Evolutionary conservation across 2,797 vertebrate species (phyloP).

Genomic region (Lophius americanus): DNA sequence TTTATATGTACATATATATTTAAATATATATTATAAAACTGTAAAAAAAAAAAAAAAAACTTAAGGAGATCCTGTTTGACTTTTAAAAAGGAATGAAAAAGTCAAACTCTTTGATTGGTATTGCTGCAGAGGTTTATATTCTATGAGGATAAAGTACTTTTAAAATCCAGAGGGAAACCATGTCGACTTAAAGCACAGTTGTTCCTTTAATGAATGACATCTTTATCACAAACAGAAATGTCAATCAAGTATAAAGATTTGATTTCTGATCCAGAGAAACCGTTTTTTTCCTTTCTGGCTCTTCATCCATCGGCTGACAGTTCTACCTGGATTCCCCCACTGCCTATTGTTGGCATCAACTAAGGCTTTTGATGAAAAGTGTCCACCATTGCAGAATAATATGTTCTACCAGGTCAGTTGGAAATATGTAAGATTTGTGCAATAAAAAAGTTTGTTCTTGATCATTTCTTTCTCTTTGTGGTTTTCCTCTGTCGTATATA

Average conservation of each 20-base stretch:
- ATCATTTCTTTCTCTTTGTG: constrained; percentile 17
- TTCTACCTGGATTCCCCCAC: constrained; percentile 60
- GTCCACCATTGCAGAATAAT: constrained; percentile 73
- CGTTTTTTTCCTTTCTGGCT: constrained; percentile 60
- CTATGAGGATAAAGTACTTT: constrained; percentile 78
- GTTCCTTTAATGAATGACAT: constrained; percentile 31
- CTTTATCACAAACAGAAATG: constrained; percentile 52
- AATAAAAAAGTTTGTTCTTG: constrained; percentile 78
- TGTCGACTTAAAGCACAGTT: constrained; percentile 31
- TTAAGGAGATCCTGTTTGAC: constrained; percentile 75
- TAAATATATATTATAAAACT: constrained; percentile 83
- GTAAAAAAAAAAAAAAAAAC: constrained; percentile 70
- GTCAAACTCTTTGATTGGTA: constrained; percentile 77
- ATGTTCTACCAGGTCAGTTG: constrained; percentile 77
- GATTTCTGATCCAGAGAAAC: constrained; percentile 48
- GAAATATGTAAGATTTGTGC: constrained; percentile 82
- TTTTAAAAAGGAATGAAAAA: constrained; percentile 54
- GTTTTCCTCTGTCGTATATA: neutral
- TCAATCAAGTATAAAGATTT: constrained; percentile 54
- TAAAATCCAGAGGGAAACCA: constrained; percentile 67
- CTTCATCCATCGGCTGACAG: constrained; percentile 50
- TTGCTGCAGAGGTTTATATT: constrained; percentile 86
- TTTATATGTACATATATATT: constrained; percentile 86
- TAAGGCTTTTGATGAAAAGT: constrained; percentile 65
- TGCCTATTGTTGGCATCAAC: constrained; percentile 69